These are phyloP conservation scores for Sepioteuthis lessoniana DNA, from an alignment of 2,888 invertebrate species.

Conservation along the genomic window DNA sequence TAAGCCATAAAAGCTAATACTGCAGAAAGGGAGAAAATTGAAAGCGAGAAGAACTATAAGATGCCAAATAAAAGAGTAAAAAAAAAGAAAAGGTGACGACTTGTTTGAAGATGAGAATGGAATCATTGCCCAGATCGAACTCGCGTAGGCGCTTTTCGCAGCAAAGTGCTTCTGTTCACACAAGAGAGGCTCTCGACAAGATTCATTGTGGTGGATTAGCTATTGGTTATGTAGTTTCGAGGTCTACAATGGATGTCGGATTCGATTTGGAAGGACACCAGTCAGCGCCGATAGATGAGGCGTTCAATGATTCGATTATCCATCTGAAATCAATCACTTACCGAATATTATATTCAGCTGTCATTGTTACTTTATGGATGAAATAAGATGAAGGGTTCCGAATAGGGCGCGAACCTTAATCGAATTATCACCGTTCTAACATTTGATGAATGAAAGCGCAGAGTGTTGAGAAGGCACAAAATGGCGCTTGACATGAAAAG, in stretches of 20 bases:
- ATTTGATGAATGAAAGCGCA: background rate
- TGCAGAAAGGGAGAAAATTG: background rate
- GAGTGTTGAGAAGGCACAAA: background rate
- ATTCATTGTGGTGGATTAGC: background rate
- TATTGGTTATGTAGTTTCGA: background rate
- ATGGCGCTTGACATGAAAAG: background rate
- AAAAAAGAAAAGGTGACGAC: background rate
- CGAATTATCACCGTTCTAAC: background rate
- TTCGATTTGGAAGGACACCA: background rate
- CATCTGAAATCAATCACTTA: background rate
- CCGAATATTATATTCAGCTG: slow-evolving; percentile 33
- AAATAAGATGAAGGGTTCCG: background rate
- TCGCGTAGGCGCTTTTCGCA: background rate
- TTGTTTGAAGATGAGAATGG: background rate
- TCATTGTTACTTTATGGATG: background rate
- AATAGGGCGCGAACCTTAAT: slow-evolving; percentile 20
- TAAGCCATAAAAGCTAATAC: too few species aligned
- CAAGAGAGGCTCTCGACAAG: background rate
- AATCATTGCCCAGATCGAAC: background rate
- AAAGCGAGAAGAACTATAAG: background rate
- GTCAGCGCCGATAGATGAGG: background rate
- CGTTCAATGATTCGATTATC: slow-evolving; percentile 1
- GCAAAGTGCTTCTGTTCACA: background rate
- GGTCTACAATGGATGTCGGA: background rate
- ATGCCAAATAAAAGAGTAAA: background rate